These are phyloP conservation scores for Festucalex cinctus DNA, from an alignment of 2,113 vertebrate species.

Conservation along the genomic window DNA sequence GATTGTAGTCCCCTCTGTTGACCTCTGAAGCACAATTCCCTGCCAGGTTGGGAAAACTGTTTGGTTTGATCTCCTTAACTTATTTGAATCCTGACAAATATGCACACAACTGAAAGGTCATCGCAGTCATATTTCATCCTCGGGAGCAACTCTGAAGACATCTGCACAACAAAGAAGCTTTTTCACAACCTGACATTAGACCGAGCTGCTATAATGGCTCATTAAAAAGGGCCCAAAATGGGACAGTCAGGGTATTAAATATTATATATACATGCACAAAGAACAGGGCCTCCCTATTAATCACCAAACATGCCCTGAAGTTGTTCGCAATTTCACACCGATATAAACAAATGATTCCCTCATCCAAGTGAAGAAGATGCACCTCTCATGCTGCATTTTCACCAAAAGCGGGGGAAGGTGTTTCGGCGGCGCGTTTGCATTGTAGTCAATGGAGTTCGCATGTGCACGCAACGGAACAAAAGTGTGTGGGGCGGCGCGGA, in stretches of 20 bases:
- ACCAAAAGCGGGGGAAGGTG: no score
- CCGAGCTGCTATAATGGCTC: conserved; percentile 80
- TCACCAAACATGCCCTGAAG: conserved; percentile 73
- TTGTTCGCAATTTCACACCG: conserved; percentile 68
- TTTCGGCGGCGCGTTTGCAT: no score
- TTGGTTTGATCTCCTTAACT: conserved; percentile 95
- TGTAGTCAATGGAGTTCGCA: no score
- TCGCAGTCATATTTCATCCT: conserved; percentile 89
- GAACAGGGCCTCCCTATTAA: conserved; percentile 68
- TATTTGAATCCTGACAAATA: conserved; percentile 97
- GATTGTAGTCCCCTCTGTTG: conserved; percentile 79
- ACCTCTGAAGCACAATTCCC: conserved; percentile 90
- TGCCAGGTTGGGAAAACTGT: conserved; percentile 84
- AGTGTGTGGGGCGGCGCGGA: no score
- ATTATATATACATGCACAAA: conserved; percentile 63
- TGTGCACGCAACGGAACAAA: no score
- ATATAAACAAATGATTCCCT: conserved; percentile 67
- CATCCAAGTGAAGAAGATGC: conserved; percentile 68
- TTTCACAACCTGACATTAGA: conserved; percentile 86
- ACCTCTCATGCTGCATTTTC: conserved; percentile 38
- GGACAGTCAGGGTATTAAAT: conserved; percentile 76
- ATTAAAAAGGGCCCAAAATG: conserved; percentile 84
- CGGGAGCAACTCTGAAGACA: conserved; percentile 85
- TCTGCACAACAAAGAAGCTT: conserved; percentile 88
- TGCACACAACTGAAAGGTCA: conserved; percentile 95